These are phyloP conservation scores for Sebastes oblongus DNA, from an alignment of 2,797 vertebrate genomes.

Conservation along the genomic window DNA sequence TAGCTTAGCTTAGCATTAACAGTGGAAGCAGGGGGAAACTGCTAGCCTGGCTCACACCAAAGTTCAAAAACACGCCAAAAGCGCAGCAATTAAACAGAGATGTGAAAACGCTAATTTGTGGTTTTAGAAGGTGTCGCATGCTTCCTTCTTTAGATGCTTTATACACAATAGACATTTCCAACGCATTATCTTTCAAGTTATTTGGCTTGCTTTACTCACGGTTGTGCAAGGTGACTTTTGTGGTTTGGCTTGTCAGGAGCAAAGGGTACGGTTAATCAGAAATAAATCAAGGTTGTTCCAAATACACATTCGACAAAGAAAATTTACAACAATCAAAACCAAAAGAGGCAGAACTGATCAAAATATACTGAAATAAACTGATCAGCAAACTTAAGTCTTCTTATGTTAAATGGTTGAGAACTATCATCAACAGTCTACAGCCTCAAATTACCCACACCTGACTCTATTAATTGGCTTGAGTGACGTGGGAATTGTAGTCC, in stretches of 20 bases:
- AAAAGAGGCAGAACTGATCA: background rate
- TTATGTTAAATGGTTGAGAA: background rate
- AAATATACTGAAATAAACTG: background rate
- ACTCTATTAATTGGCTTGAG: too few relatives aligned
- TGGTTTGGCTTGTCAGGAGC: background rate
- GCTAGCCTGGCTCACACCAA: too few relatives aligned
- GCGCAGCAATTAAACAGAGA: too few relatives aligned
- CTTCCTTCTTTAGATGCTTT: background rate
- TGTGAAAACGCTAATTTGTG: background rate
- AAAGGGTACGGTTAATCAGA: background rate
- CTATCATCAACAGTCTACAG: background rate
- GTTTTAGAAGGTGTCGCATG: background rate
- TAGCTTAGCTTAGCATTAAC: background rate
- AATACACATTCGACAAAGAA: background rate
- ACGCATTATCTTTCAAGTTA: background rate
- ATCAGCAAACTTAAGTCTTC: fast-evolving
- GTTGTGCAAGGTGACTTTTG: background rate
- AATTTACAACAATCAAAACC: background rate
- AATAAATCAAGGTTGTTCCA: background rate
- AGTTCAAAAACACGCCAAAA: too few relatives aligned
- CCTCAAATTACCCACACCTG: too few relatives aligned
- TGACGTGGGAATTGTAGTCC: too few relatives aligned
- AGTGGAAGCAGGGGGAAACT: too few relatives aligned
- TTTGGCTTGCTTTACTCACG: background rate
- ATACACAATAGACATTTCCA: background rate